These are phyloP conservation scores for Sprattus sprattus DNA, from an alignment of 2,113 vertebrate genomes.

Conservation along the genomic window DNA sequence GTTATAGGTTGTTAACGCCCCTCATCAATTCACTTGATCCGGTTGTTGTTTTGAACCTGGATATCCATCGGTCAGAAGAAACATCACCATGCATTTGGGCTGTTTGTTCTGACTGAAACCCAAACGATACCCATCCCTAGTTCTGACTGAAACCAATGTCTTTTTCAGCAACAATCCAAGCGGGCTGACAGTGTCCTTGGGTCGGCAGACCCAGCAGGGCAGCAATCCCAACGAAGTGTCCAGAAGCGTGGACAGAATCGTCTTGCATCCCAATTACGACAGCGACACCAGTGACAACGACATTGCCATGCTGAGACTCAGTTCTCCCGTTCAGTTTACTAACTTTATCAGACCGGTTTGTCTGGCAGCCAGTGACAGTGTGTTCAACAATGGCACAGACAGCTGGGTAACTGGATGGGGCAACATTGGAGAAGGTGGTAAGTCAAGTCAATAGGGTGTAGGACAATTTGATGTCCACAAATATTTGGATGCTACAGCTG, in stretches of 20 bases:
- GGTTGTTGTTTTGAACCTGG: no score
- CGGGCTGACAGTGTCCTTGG: background rate
- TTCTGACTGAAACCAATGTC: background rate
- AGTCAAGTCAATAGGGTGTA: background rate
- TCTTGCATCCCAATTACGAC: slow-evolving; percentile 59
- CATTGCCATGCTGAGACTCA: slow-evolving; percentile 68
- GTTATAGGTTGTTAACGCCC: no score
- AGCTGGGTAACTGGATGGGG: slow-evolving; percentile 72
- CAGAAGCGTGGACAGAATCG: slow-evolving; percentile 18
- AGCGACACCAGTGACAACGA: slow-evolving; percentile 55
- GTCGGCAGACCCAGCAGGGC: slow-evolving; percentile 36
- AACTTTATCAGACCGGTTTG: slow-evolving; percentile 64
- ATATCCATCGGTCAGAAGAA: background rate
- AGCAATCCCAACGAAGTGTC: slow-evolving; percentile 28
- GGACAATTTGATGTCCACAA: background rate
- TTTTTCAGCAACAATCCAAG: rapidly evolving
- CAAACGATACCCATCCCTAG: no score
- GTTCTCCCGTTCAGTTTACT: slow-evolving; percentile 1
- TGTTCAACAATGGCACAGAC: slow-evolving; percentile 58
- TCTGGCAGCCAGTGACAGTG: slow-evolving; percentile 54
- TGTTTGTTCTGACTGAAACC: no score
- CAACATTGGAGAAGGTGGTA: slow-evolving; percentile 61
- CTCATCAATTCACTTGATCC: no score
- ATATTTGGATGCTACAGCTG: background rate
- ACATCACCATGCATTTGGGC: background rate